These are phyloP conservation scores for Paraplagusia blochii DNA, from an alignment of 2,113 vertebrate genomes.

Conservation along the genomic window DNA sequence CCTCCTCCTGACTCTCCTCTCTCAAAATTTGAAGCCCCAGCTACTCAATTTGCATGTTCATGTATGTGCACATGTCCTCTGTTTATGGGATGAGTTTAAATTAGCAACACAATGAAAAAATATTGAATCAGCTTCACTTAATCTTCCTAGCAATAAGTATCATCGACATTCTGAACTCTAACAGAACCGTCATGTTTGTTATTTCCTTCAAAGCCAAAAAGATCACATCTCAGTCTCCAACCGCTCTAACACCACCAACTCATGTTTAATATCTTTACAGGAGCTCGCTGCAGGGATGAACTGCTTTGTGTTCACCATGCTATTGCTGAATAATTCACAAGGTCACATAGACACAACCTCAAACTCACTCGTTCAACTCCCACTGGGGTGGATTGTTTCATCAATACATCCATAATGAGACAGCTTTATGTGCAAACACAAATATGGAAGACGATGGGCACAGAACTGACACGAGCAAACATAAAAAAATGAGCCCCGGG, in stretches of 20 bases:
- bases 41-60: no score
- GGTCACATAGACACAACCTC: constrained; percentile 25
- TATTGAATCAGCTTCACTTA: no score
- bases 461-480: not conserved
- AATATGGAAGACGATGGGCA: not conserved
- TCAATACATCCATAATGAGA: constrained; percentile 8
- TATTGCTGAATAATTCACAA: constrained; percentile 33
- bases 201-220: not conserved
- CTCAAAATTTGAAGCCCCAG: no score
- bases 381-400: constrained; percentile 3
- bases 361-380: constrained; percentile 3
- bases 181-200: not conserved
- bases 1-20: constrained; percentile 37
- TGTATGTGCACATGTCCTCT: constrained; percentile 8
- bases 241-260: no score
- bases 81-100: no score
- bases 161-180: not conserved
- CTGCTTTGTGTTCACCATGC: constrained; percentile 8
- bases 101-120: no score
- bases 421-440: constrained; percentile 6
- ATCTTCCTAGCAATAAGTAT: no score
- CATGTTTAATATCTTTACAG: no score
- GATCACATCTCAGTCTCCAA: no score
- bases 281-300: not conserved
- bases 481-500: not conserved